phyloP scores from a whole-genome alignment of 2,113 vertebrate genomes.

The Perognathus longimembris region DNA sequence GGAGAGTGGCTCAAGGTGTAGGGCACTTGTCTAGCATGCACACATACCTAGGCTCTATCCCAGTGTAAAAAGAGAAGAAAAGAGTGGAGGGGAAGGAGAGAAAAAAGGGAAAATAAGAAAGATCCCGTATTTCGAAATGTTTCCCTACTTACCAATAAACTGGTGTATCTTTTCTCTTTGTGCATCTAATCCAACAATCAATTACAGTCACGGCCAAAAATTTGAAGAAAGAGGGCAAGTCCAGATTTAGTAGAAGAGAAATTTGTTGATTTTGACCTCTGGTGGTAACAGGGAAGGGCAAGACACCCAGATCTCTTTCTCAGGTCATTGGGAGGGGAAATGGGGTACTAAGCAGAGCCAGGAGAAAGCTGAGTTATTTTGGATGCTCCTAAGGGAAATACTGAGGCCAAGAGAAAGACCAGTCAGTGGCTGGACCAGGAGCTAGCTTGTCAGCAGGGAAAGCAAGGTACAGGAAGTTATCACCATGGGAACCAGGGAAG shows the following conservation, averaged over 20 bases:
- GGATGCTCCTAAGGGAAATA: background rate
- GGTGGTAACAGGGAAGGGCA: background rate
- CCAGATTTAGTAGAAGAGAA: background rate
- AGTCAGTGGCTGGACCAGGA: background rate
- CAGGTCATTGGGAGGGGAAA: background rate
- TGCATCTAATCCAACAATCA: background rate
- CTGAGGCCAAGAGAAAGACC: background rate
- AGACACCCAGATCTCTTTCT: background rate
- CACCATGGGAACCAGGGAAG: background rate
- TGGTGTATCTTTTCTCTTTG: background rate
- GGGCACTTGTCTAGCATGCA: too few relatives aligned
- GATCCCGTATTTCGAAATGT: background rate
- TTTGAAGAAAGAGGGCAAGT: background rate
- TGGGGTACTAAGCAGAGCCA: background rate
- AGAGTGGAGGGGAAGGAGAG: too few relatives aligned
- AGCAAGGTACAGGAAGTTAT: background rate
- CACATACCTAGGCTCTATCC: too few relatives aligned
- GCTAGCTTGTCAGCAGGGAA: background rate
- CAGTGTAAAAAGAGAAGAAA: too few relatives aligned
- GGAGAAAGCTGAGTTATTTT: background rate
- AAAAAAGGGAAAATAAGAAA: background rate
- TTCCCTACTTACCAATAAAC: background rate
- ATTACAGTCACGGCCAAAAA: background rate
- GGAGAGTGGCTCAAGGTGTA: too few relatives aligned
- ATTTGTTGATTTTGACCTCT: background rate